Evolutionary conservation across 2,888 invertebrate species (phyloP).

Genomic region (Didymodactylos carnosus): DNA sequence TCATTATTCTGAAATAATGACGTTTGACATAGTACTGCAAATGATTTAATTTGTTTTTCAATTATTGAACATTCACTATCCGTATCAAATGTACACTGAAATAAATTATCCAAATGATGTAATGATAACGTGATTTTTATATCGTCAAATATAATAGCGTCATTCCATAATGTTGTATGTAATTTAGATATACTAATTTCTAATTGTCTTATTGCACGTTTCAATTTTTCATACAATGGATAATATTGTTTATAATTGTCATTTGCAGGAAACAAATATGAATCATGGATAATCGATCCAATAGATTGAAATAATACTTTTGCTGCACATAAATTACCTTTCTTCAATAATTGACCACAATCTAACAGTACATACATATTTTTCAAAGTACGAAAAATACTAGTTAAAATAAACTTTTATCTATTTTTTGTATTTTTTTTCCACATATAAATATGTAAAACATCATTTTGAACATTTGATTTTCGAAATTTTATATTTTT

Average conservation of each 20-base stretch:
- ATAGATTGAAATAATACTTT: neutral
- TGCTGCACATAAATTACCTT: neutral
- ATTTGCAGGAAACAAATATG: neutral
- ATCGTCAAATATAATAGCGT: neutral
- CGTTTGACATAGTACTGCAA: neutral
- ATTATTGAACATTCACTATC: neutral
- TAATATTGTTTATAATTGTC: neutral
- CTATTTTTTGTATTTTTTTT: no score
- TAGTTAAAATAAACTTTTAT: no score
- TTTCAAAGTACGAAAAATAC: neutral
- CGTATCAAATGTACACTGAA: neutral
- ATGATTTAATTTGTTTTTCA: neutral
- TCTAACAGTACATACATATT: neutral
- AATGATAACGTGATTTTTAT: neutral
- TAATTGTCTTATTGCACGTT: neutral
- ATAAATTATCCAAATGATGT: neutral
- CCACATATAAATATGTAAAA: no score
- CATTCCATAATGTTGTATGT: neutral
- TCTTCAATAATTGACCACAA: neutral
- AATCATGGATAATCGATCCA: neutral
- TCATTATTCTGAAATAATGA: no score
- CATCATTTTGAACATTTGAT: no score
- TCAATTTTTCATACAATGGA: neutral
- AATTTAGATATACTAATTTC: neutral
- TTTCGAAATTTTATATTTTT: no score